phyloP scores from a whole-genome alignment of 2,113 vertebrate genomes.

The Ochotona curzoniae region DNA sequence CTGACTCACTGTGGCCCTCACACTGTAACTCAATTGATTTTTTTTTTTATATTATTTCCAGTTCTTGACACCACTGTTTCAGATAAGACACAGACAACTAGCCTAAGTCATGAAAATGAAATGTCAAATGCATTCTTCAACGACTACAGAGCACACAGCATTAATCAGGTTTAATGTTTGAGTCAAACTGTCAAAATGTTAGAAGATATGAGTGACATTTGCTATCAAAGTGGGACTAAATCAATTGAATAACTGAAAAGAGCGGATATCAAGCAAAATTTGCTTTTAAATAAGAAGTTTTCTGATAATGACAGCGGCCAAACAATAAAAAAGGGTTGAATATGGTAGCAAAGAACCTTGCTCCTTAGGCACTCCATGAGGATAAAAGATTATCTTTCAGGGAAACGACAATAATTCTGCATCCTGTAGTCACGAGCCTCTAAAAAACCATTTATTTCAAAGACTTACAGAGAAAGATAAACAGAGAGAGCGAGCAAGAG shows the following conservation, averaged over 20 bases:
- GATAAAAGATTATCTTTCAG: background rate
- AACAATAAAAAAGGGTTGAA: background rate
- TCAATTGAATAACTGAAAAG: background rate
- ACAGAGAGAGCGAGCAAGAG: too few species aligned
- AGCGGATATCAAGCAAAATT: background rate
- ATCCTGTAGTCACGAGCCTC: background rate
- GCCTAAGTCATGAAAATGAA: background rate
- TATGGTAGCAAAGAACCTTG: background rate
- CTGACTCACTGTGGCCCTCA: background rate
- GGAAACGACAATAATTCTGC: background rate
- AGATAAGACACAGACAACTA: background rate
- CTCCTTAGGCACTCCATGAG: background rate
- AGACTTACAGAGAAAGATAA: too few species aligned
- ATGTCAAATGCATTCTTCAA: background rate
- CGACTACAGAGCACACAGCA: background rate
- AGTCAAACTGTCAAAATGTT: background rate
- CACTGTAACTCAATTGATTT: background rate
- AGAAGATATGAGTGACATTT: background rate
- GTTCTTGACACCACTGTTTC: background rate
- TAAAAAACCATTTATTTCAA: too few species aligned
- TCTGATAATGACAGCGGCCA: background rate
- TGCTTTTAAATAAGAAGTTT: slow-evolving; percentile 10
- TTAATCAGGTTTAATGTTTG: background rate
- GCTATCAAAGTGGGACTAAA: background rate
- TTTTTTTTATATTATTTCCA: background rate